Conservation (phyloP, 2,888 invertebrate species). For the Pandemis corylana region DNA sequence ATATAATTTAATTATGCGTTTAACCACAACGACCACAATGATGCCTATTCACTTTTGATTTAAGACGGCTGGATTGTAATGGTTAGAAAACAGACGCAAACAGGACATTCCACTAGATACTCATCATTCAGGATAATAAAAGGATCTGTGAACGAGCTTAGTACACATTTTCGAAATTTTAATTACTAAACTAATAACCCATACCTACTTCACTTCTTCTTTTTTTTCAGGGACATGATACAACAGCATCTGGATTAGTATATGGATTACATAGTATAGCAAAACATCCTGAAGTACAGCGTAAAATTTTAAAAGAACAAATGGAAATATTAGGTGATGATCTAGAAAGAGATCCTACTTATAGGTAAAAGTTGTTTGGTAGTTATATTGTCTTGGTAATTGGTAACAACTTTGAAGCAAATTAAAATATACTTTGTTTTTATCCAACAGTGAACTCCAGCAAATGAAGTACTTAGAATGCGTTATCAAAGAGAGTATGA, state of each 20-base stretch:
- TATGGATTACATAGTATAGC: conserved; percentile 82
- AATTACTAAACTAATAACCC: too few relatives aligned
- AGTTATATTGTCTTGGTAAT: background rate
- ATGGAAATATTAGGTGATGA: conserved; percentile 70
- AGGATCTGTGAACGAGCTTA: too few relatives aligned
- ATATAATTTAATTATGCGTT: too few relatives aligned
- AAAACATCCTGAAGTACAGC: conserved; percentile 78
- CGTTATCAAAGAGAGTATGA: conserved; percentile 78
- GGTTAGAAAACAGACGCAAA: too few relatives aligned
- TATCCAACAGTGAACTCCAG: conserved; percentile 37
- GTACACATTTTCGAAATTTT: too few relatives aligned
- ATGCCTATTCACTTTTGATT: too few relatives aligned
- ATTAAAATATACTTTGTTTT: background rate
- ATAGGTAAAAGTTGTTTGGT: conserved; percentile 53
- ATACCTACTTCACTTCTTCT: background rate
- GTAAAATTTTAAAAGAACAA: conserved; percentile 80
- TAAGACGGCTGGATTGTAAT: too few relatives aligned
- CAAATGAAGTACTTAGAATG: conserved; percentile 45
- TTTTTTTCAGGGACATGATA: conserved; percentile 82
- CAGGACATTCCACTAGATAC: too few relatives aligned
- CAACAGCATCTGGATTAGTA: conserved; percentile 83
- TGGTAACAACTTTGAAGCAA: background rate
- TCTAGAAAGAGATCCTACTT: conserved; percentile 65
- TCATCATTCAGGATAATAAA: too few relatives aligned
- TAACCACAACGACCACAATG: too few relatives aligned